Percentiles rank a stretch among this genome's conserved stretches.
These are phyloP conservation scores for Cryptotis parvus DNA, from an alignment of 2,113 vertebrate species.

Conservation along the genomic window DNA sequence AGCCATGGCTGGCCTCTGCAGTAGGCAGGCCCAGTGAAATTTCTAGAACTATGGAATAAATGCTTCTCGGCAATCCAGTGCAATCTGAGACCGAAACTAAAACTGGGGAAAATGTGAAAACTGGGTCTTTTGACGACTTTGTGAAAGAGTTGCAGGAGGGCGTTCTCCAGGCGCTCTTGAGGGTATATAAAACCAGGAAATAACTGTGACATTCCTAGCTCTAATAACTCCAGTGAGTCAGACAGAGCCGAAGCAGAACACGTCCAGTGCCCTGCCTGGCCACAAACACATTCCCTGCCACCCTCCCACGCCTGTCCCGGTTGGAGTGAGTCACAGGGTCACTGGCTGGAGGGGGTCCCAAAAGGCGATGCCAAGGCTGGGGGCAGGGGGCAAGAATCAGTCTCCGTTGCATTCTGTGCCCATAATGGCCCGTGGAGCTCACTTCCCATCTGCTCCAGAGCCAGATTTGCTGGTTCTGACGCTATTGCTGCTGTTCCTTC, in stretches of 20 bases:
- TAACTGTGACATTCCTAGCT: constrained; percentile 29
- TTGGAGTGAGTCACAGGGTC: too few relatives aligned
- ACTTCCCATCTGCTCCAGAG: background rate
- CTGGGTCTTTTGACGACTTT: background rate
- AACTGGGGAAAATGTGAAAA: background rate
- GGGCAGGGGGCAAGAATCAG: too few relatives aligned
- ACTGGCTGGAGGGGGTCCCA: too few relatives aligned
- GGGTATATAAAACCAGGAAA: constrained; percentile 50
- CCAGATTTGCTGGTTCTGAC: background rate
- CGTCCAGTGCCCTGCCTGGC: background rate
- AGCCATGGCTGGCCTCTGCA: background rate
- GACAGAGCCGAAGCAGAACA: constrained; percentile 19
- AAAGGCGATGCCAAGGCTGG: background rate
- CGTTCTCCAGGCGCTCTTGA: constrained; percentile 30
- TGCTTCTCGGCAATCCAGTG: background rate
- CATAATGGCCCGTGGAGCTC: background rate
- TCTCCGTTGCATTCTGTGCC: background rate
- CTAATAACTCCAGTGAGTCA: constrained; percentile 26
- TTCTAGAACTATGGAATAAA: background rate
- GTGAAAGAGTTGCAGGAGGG: background rate
- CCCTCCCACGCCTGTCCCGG: background rate
- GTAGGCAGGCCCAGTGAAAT: background rate
- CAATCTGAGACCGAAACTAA: background rate
- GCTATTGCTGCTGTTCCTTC: background rate
- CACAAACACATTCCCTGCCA: too few relatives aligned